These are phyloP conservation scores for Cranoglanis bouderius DNA, from an alignment of 2,113 vertebrate genomes.

Conservation along the genomic window DNA sequence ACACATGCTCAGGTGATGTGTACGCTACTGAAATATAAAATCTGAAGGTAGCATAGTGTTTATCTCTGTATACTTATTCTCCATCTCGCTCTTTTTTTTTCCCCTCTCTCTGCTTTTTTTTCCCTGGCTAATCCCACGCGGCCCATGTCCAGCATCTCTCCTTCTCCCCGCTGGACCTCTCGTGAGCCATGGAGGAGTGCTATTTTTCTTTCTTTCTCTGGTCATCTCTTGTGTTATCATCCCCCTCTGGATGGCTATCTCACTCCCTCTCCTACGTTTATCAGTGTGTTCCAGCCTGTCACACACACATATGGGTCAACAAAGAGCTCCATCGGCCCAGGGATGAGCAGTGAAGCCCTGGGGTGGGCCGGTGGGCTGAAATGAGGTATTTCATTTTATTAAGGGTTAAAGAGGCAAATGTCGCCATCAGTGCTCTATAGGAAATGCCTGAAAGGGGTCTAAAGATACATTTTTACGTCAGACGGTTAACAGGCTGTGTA, in stretches of 20 bases:
- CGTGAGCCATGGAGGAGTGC: slow-evolving; percentile 27
- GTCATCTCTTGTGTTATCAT: slow-evolving; percentile 51
- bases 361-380: slow-evolving; percentile 23
- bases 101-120: neutral
- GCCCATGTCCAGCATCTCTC: slow-evolving; percentile 43
- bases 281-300: slow-evolving; percentile 53
- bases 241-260: slow-evolving; percentile 52
- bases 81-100: neutral
- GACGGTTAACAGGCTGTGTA: neutral
- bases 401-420: slow-evolving; percentile 30
- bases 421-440: slow-evolving; percentile 3
- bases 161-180: slow-evolving; percentile 35
- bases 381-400: slow-evolving; percentile 36
- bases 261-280: slow-evolving; percentile 46
- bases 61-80: neutral
- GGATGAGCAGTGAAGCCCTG: slow-evolving; percentile 31
- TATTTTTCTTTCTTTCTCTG: slow-evolving; percentile 36
- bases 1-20: slow-evolving; percentile 21
- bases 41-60: neutral
- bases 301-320: slow-evolving; percentile 41
- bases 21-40: slow-evolving; percentile 12
- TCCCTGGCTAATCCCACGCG: neutral
- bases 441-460: neutral
- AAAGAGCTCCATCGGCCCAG: slow-evolving; percentile 49
- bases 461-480: neutral